Base-by-base conservation (phyloP, 1,140 invertebrate genomes). In the Neuroterus valhalla region DNA sequence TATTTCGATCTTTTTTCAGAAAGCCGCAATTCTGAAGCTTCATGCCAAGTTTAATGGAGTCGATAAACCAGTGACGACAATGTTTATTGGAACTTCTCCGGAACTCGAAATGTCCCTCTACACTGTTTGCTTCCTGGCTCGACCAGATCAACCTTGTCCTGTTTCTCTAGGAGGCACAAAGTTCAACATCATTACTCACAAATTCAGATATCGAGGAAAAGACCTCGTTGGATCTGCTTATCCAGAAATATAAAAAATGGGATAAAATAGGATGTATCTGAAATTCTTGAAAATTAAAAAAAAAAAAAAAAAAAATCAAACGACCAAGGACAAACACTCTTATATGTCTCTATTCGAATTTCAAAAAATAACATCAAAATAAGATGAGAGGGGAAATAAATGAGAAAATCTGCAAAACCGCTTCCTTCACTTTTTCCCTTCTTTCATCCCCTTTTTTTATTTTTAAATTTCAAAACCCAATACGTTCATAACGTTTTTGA, bases 51-150 rank as follows among this genome's bases (percentile, higher is more conserved):
- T 96, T 89, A 92, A 94, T 84, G 92, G 92, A 0, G 87, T 93
- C 2, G 91, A 94, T 71, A 98, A 98, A 86, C 94, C 94, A 1
- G 93, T 95, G 0, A 94, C 94, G 26, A 92, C 93, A 2, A 92
- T 98, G 89, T 97, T 98, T 82, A 92, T 98, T 74, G 97, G 97
- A 23, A 97, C 96, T 3, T 97, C 96, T 74, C 97, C 97, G 0
- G 97, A 98, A 90, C 91, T 98, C 78, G 97, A 98, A 90, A 93
- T 99, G 88, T 95, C 96, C 17, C 89, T 97, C 0, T 98, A 98
- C 84, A 97, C 96, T 0, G 92, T 97, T 10, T 98, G 96, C 81
- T 97, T 95, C 84, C 89, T 95, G 11, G 88, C 94, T 3, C 91
- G 95, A 72, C 92, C 93, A 1, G 93, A 95, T 77, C 88, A 91